Evolutionary conservation across 2,113 vertebrate genomes (phyloP), one percentile per base, ranked within the genome.

Genomic region (Engystomops pustulosus): DNA sequence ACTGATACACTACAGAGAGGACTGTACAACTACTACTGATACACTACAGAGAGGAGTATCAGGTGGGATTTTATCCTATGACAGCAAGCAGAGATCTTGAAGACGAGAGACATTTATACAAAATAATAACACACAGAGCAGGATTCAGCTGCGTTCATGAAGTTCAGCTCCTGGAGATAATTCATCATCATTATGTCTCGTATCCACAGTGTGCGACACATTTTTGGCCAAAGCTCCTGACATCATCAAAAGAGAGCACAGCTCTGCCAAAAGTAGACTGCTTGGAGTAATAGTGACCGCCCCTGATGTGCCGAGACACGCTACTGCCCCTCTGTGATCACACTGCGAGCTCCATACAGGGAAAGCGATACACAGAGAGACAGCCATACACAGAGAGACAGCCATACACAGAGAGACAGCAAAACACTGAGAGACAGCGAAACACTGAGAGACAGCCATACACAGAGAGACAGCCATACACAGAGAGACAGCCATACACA

Each of bases 231-330:
- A n/a, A n/a, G n/a, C n/a, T n/a, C n/a, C n/a, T n/a, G n/a, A n/a
- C n/a, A n/a, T n/a, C n/a, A n/a, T n/a, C n/a, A n/a, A n/a, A n/a
- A n/a, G n/a, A n/a, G n/a, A n/a, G n/a, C n/a, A n/a, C n/a, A n/a
- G n/a, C n/a, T n/a, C n/a, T n/a, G n/a, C n/a, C n/a, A n/a, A n/a
- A n/a, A n/a, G n/a, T n/a, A n/a, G n/a, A n/a, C n/a, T n/a, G n/a
- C n/a, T n/a, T n/a, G n/a, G n/a, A n/a, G n/a, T n/a, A n/a, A n/a
- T n/a, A n/a, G n/a, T n/a, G n/a, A n/a, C n/a, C n/a, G n/a, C 30
- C 74, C 30, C 27, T 51, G 27, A 36, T 14, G 51, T n/a, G 75
- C 75, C 11, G 75, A 17, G 75, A 78, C 75, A n/a, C 20, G 51
- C 75, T 2, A 18, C 6, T 5, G 25, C 5, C 34, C 47, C 38